Base-by-base conservation (phyloP, 2,888 invertebrate genomes). In the Macrosiphum euphorbiae region DNA sequence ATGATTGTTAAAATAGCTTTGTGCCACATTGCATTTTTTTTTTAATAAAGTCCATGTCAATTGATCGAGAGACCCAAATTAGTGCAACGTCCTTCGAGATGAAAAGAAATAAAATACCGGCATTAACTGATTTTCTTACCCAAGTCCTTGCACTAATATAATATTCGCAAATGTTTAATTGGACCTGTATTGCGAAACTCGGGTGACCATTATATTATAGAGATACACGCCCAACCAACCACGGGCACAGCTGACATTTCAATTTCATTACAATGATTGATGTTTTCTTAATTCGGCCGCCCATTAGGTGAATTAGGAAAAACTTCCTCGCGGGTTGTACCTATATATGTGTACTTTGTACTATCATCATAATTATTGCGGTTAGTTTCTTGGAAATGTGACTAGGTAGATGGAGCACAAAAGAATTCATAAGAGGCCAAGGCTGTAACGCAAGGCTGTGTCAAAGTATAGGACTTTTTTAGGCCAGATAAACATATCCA, bases 241-340 rank as follows among this genome's bases (percentile, higher is more conserved):
- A 87, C 11, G 55, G 35, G 58, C 55, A 50, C 55, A 52, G 47
- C 92, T 67, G 93, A 89, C 93, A 90, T 94, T 94, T 94, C 90
- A 90, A 94, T 94, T 86, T 86, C 52, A 28, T 88, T 78, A 16
- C 41, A 26, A 86, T 94, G 94, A 94, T 94, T 87, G 90, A 94
- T 90, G 94, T 86, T 86, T 90, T 94, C 90, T 90, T 94, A 90
- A 94, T 94, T 90, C 90, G 55, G 94, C 90, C 84, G 86, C 35
- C 50, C 94, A 85, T 94, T 90, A 90, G 58, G 90, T 85, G 93
- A 85, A 94, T 94, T 61, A 61, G 61, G 90, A 94, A 94, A 85
- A 90, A 90, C 90, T 88, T 92, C 55, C 88, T 89, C 78, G 16
- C 52, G 35, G 26, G 90, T n/a, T 16, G 35, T 52, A n/a, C 41